Evolutionary conservation across 2,797 vertebrate genomes (phyloP).

Genomic region (Oreonectes daqikongensis): DNA sequence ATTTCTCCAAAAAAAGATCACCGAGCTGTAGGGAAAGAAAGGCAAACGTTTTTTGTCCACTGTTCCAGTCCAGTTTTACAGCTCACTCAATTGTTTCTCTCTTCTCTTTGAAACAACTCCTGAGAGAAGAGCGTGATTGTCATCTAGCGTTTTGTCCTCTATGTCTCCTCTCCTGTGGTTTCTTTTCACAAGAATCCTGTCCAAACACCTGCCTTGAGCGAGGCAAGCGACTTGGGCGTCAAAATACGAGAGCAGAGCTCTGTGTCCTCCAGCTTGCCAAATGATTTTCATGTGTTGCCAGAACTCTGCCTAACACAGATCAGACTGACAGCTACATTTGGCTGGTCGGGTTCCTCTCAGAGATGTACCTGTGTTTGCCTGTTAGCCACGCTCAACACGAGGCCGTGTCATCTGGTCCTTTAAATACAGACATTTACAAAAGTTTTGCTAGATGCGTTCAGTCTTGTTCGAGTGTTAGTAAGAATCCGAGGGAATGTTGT

Average conservation of each 20-base stretch:
- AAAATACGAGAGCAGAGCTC: background rate
- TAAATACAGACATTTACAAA: conserved; percentile 75
- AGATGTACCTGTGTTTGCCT: conserved; percentile 40
- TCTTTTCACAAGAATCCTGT: conserved; percentile 69
- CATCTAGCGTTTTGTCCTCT: conserved; percentile 72
- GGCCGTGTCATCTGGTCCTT: conserved; percentile 25
- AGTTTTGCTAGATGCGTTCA: conserved; percentile 42
- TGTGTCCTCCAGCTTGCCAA: conserved; percentile 33
- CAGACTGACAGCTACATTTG: conserved; percentile 31
- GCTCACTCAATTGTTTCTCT: conserved; percentile 65
- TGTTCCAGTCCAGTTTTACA: conserved; percentile 54
- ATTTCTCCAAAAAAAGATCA: conserved; percentile 62
- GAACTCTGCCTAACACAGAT: background rate
- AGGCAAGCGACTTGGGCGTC: conserved; percentile 24
- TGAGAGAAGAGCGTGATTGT: conserved; percentile 77
- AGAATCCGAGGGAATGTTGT: conserved; percentile 28
- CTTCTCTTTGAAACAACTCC: conserved; percentile 57
- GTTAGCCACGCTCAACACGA: conserved; percentile 37
- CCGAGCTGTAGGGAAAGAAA: conserved; percentile 67
- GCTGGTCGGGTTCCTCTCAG: conserved; percentile 26
- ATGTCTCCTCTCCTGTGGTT: conserved; percentile 61
- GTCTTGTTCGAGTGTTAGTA: conserved; percentile 7
- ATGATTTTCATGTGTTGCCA: conserved; percentile 9
- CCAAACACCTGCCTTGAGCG: conserved; percentile 62
- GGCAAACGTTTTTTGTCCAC: conserved; percentile 69